Evolutionary conservation across 2,113 vertebrate species (phyloP).

Genomic region (Noturus placidus): DNA sequence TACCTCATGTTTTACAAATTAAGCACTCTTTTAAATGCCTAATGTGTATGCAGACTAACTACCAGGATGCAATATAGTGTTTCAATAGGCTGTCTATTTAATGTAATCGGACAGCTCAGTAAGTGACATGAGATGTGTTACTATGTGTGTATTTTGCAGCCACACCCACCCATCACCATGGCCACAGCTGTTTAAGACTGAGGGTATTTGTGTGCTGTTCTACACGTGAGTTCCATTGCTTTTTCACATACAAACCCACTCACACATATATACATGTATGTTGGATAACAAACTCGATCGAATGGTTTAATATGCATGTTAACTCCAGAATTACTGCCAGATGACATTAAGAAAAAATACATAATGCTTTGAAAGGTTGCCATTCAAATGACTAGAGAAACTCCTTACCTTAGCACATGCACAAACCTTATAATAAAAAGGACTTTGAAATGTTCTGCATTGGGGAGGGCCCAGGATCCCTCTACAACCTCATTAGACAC

Average conservation of each 20-base stretch:
- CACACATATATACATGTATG: background rate
- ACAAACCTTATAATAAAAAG: background rate
- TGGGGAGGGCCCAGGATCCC: background rate
- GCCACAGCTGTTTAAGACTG: slow-evolving; percentile 91
- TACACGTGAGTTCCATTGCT: slow-evolving; percentile 78
- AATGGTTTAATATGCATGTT: background rate
- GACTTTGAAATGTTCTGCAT: no score
- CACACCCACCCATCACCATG: slow-evolving; percentile 88
- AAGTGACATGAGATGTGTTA: slow-evolving; percentile 44
- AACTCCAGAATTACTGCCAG: background rate
- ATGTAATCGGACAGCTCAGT: slow-evolving; percentile 44
- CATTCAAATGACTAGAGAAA: background rate
- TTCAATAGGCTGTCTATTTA: background rate
- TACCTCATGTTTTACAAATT: background rate
- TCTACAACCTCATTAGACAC: background rate
- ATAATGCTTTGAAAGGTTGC: background rate
- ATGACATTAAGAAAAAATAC: background rate
- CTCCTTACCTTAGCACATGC: background rate
- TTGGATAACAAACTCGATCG: background rate
- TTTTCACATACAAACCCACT: background rate
- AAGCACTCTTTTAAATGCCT: background rate
- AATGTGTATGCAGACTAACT: background rate
- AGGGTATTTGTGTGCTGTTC: slow-evolving; percentile 93
- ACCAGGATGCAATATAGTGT: background rate
- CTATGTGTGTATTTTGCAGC: slow-evolving; percentile 71